Evolutionary conservation across 2,888 invertebrate genomes (phyloP).

Genomic region (Leucophora obtusa): DNA sequence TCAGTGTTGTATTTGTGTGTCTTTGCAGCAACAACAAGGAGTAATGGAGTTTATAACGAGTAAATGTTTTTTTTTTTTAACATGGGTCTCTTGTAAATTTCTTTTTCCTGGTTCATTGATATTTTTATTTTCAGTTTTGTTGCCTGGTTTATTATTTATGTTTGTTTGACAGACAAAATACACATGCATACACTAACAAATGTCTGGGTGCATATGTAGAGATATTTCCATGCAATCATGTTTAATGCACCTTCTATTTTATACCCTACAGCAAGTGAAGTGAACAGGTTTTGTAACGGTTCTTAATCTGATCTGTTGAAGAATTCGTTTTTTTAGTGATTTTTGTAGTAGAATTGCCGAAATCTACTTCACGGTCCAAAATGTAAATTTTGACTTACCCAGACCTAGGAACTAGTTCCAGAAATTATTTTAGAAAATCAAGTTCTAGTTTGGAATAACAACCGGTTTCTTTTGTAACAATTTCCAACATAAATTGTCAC

Average conservation of each 20-base stretch:
- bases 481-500: too few relatives aligned
- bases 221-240: conserved; percentile 4
- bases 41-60: conserved; percentile 4
- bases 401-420: too few relatives aligned
- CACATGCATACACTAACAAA: not conserved
- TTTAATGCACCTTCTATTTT: not conserved
- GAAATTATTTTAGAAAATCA: too few relatives aligned
- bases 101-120: conserved; percentile 47
- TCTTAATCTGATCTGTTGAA: too few relatives aligned
- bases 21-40: conserved; percentile 2
- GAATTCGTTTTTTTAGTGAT: too few relatives aligned
- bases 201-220: not conserved
- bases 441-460: too few relatives aligned
- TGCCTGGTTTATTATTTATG: conserved; percentile 45
- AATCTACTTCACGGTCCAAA: too few relatives aligned
- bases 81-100: conserved; percentile 30
- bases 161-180: conserved; percentile 42
- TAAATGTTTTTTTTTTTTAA: conserved; percentile 8
- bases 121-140: not conserved
- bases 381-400: too few relatives aligned
- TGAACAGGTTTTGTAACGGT: too few relatives aligned
- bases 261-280: not conserved
- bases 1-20: not conserved
- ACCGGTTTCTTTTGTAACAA: too few relatives aligned
- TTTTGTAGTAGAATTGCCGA: too few relatives aligned